Base-by-base conservation (phyloP, 2,113 vertebrate genomes). In the Microcebus griseorufus region DNA sequence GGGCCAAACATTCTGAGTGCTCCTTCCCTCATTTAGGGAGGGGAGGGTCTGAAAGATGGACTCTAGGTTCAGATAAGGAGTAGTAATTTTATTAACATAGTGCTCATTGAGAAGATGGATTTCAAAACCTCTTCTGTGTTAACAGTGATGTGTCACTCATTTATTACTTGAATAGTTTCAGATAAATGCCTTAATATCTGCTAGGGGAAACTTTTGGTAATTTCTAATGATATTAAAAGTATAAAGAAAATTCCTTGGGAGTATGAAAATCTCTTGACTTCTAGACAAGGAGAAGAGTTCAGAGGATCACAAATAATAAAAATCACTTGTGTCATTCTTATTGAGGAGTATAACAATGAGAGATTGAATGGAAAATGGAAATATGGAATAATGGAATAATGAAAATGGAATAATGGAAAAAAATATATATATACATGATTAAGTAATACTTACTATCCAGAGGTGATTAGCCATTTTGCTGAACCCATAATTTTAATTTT, bases 41-140 rank as follows among this genome's bases (percentile, higher is more conserved):
- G 55, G 69, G 1, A 65, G 2, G 32, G 27, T 60, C 65, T 83
- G 39, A 37, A 91, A 69, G 55, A 83, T 39, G 37, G 64, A 91
- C 64, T 25, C 53, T 23, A 75, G 72, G 39, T 93, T 81, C 80
- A 48, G 16, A 51, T n/a, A 58, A 87, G 70, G 64, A 87, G 42
- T 67, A 82, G 39, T 6, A 3, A 45, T 79, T 92, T 92, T 32
- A 75, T 88, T 90, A 87, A 73, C 78, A 65, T 80, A 34, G 42
- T 64, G 69, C 55, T 96, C 67, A 65, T n/a, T 22, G 48, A 87
- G 60, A 94, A 97, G 69, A 93, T 92, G 32, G 62, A 78, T 93
- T 97, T 93, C 27, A 39, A 95, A 93, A 67, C 20, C 45, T 88
- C 48, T 80, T 93, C 32, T 88, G 32, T 65, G 39, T 65, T 86